Conservation (phyloP, 2,888 invertebrate species). For the Ichneumon xanthorius region DNA sequence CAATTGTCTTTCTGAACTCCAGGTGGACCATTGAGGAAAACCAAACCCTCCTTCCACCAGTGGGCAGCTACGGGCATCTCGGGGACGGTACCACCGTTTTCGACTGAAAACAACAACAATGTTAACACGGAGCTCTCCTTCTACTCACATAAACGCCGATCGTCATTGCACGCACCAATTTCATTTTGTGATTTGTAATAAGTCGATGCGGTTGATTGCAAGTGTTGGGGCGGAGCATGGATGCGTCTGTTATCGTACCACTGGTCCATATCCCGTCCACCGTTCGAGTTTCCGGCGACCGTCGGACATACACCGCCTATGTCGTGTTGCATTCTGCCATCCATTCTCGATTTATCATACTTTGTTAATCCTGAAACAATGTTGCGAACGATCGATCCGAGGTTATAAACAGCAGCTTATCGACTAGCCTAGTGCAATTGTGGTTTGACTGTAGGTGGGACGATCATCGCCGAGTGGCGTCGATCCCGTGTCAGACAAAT, state of each 20-base stretch:
- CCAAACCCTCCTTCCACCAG: conserved; percentile 66
- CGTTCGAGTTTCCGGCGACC: conserved; percentile 55
- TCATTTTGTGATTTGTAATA: conserved; percentile 61
- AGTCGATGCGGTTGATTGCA: conserved; percentile 29
- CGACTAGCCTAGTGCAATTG: not conserved
- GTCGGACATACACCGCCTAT: conserved; percentile 51
- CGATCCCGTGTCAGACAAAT: not conserved
- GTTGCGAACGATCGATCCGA: not conserved
- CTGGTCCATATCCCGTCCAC: conserved; percentile 53
- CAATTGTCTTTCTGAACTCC: conserved; percentile 16
- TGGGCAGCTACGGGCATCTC: conserved; percentile 65
- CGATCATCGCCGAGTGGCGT: not conserved
- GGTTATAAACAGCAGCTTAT: conserved; percentile 19
- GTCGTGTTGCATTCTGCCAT: conserved; percentile 59
- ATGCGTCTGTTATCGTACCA: conserved; percentile 61
- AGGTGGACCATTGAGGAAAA: conserved; percentile 43
- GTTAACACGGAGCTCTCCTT: not conserved
- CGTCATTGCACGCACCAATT: conserved; percentile 45
- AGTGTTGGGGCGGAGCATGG: conserved; percentile 50
- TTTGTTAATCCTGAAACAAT: conserved; percentile 29
- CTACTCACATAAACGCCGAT: not conserved
- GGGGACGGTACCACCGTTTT: conserved; percentile 43
- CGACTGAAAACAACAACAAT: conserved; percentile 45
- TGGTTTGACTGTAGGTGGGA: not conserved
- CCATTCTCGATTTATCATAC: conserved; percentile 58